These are phyloP conservation scores for Melanocharis versteri DNA, from an alignment of 2,113 vertebrate genomes.

Conservation along the genomic window DNA sequence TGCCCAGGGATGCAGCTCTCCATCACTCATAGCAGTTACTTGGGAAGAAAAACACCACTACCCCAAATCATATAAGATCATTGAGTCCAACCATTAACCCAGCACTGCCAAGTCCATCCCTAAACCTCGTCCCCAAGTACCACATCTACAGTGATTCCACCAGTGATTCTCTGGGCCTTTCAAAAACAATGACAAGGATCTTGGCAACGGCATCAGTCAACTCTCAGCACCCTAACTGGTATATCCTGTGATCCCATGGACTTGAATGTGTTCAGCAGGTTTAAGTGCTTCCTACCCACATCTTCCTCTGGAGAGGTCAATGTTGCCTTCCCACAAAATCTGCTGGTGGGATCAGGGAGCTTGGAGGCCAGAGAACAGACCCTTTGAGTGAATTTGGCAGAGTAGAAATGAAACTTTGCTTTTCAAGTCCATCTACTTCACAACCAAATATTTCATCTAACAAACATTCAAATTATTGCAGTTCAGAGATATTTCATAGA, in stretches of 20 bases:
- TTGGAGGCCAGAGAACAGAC: background rate
- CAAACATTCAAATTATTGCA: background rate
- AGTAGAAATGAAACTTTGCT: background rate
- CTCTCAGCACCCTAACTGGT: background rate
- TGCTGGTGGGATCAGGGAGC: background rate
- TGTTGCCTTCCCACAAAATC: background rate
- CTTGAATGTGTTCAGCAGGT: fast-evolving
- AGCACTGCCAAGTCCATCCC: background rate
- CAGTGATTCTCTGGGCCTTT: background rate
- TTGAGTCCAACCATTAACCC: background rate
- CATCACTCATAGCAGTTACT: background rate
- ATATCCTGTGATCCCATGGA: background rate
- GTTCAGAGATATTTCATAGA: background rate
- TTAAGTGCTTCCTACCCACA: background rate
- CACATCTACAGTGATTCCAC: background rate
- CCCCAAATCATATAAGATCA: background rate
- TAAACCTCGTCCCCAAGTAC: background rate
- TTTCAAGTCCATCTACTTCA: background rate
- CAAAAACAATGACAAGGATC: background rate
- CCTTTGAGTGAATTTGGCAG: background rate
- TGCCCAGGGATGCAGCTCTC: background rate
- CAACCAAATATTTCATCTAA: background rate
- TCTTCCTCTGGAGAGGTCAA: background rate
- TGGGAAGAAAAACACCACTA: background rate
- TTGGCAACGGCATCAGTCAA: background rate